Conservation (phyloP, 1,140 invertebrate genomes). For the Paracyclopina nana region DNA sequence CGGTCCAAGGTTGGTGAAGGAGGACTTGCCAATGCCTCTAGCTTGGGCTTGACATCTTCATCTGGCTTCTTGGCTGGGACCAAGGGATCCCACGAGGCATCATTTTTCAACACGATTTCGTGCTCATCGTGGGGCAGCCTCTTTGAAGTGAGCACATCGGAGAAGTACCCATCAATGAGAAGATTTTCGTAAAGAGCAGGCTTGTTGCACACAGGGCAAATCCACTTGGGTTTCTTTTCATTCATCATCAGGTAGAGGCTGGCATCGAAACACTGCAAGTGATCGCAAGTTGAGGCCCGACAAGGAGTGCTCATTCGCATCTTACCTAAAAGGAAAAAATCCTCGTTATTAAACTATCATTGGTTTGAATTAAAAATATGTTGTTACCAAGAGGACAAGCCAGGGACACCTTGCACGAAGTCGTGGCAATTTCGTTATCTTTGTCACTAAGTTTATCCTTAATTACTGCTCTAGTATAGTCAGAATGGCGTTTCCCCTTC, state of each 20-base stretch:
- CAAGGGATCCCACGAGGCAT: slow-evolving; percentile 13
- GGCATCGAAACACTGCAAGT: slow-evolving; percentile 40
- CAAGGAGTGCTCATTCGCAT: slow-evolving; percentile 32
- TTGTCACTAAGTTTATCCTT: slow-evolving; percentile 78
- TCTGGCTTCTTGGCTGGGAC: background rate
- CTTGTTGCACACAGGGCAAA: slow-evolving; percentile 38
- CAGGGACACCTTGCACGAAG: slow-evolving; percentile 73
- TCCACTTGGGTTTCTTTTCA: slow-evolving; percentile 38
- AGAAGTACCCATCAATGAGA: slow-evolving; percentile 29
- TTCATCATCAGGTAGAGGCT: slow-evolving; percentile 37
- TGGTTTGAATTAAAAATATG: background rate
- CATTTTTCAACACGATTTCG: slow-evolving; percentile 13
- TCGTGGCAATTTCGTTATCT: slow-evolving; percentile 86
- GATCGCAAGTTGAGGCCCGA: slow-evolving; percentile 32
- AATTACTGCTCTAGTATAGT: slow-evolving; percentile 70
- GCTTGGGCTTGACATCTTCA: background rate
- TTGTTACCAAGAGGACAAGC: slow-evolving; percentile 65
- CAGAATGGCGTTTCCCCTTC: slow-evolving; percentile 63
- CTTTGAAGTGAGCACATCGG: slow-evolving; percentile 1
- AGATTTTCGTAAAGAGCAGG: slow-evolving; percentile 31
- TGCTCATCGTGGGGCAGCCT: slow-evolving; percentile 1
- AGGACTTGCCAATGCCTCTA: background rate
- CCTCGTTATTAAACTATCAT: background rate
- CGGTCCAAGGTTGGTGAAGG: background rate
- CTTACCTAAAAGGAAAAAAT: slow-evolving; percentile 27